Conservation (phyloP, 2,113 vertebrate species). For the Erpornis zantholeuca region DNA sequence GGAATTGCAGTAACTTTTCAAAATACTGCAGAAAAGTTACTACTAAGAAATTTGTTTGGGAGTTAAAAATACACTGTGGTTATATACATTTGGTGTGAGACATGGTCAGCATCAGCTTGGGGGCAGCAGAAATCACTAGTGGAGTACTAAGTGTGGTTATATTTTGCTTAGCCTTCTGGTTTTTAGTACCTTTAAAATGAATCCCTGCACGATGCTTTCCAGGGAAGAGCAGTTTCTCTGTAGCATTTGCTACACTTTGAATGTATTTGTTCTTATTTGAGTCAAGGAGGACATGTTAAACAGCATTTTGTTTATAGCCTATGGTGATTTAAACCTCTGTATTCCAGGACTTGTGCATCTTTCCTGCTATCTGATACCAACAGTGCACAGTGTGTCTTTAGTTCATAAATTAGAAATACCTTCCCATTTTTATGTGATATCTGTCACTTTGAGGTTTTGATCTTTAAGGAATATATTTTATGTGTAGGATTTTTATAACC, state of each 20-base stretch:
- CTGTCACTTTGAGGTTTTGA: not conserved
- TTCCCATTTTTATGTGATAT: not conserved
- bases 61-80: not conserved
- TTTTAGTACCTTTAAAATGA: not conserved
- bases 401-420: not conserved
- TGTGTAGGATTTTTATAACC: not conserved
- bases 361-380: not conserved
- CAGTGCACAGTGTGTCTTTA: not conserved
- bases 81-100: not conserved
- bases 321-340: conserved; percentile 6
- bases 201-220: not conserved
- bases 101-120: not conserved
- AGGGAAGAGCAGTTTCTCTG: not conserved
- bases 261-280: not conserved
- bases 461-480: not conserved
- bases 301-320: not conserved
- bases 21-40: not conserved
- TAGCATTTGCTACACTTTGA: not conserved
- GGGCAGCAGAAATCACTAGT: not conserved
- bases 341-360: not conserved
- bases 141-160: not conserved
- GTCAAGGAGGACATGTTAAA: not conserved
- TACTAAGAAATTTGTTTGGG: not conserved
- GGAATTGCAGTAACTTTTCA: not conserved
- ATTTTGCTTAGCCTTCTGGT: not conserved